Percentiles rank a stretch among this genome's conserved stretches.
phyloP scores from a whole-genome alignment of 1,140 invertebrate genomes.

The Caenorhabditis briggsae region DNA sequence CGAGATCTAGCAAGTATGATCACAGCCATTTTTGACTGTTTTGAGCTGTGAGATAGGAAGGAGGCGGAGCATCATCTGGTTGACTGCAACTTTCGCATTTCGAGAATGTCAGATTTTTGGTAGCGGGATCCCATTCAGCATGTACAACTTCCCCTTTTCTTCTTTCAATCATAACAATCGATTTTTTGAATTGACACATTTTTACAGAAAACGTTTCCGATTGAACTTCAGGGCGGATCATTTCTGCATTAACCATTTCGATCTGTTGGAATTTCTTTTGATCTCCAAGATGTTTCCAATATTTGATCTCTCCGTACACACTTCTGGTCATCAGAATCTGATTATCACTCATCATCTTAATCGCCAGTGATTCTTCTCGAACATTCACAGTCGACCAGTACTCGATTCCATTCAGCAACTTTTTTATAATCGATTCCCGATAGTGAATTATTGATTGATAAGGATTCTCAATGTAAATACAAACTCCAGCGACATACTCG shows the following conservation, averaged over 20 bases:
- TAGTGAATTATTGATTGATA: neutral
- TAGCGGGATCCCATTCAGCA: neutral
- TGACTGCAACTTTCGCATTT: conserved; percentile 3
- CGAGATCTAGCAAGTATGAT: too few relatives aligned
- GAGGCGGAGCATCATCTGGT: neutral
- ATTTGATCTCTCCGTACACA: neutral
- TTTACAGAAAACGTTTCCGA: neutral
- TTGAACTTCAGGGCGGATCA: neutral
- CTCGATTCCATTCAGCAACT: neutral
- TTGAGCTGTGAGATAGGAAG: neutral
- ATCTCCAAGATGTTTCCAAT: conserved; percentile 3
- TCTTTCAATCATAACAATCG: neutral
- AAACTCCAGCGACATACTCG: neutral
- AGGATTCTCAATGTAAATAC: neutral
- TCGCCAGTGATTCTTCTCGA: neutral
- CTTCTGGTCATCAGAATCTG: neutral
- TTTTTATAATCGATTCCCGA: neutral
- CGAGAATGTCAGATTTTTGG: neutral
- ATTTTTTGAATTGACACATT: neutral
- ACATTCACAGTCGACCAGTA: neutral
- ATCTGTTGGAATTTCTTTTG: neutral
- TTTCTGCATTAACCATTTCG: neutral
- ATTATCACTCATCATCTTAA: neutral
- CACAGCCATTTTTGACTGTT: neutral
- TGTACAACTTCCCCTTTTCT: conserved; percentile 3